A percentile compares a stretch with the other conserved stretches of the same genome.
Evolutionary conservation across 2,888 invertebrate genomes (phyloP).

Genomic region (Tachystola acroxantha): DNA sequence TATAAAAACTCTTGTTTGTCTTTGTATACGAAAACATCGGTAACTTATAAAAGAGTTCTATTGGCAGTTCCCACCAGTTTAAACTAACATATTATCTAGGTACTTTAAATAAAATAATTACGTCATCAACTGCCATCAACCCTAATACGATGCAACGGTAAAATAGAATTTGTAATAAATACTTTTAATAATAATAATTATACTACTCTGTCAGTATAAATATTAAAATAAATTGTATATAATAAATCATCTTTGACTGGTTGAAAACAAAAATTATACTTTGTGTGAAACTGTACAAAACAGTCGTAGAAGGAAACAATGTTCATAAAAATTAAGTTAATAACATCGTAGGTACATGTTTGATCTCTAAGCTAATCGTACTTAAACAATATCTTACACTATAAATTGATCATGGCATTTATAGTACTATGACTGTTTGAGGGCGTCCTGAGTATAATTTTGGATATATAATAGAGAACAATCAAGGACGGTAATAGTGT

Average conservation of each 20-base stretch:
- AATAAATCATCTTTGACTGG: slow-evolving; percentile 60
- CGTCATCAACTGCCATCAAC: slow-evolving; percentile 52
- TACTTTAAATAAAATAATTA: slow-evolving; percentile 38
- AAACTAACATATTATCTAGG: slow-evolving; percentile 46
- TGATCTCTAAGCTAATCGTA: slow-evolving; percentile 58
- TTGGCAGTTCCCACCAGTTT: slow-evolving; percentile 58
- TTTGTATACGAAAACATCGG: slow-evolving; percentile 64
- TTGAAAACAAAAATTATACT: slow-evolving; percentile 61
- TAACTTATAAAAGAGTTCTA: slow-evolving; percentile 60
- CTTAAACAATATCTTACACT: slow-evolving; percentile 67
- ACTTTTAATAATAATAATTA: slow-evolving; percentile 38
- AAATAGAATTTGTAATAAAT: slow-evolving; percentile 57
- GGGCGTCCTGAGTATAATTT: slow-evolving; percentile 39
- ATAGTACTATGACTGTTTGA: slow-evolving; percentile 54
- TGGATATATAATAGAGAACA: slow-evolving; percentile 17
- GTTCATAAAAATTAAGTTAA: slow-evolving; percentile 42
- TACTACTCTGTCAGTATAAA: slow-evolving; percentile 54
- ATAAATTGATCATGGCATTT: slow-evolving; percentile 65
- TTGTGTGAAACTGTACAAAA: slow-evolving; percentile 65
- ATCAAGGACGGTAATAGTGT: slow-evolving; percentile 70
- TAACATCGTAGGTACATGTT: slow-evolving; percentile 68
- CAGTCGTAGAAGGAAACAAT: slow-evolving; percentile 34
- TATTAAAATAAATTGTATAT: slow-evolving; percentile 48
- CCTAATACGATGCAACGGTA: slow-evolving; percentile 52
- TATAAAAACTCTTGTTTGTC: slow-evolving; percentile 57